Conservation (phyloP, 1,140 invertebrate genomes). For the Idris sp. region DNA sequence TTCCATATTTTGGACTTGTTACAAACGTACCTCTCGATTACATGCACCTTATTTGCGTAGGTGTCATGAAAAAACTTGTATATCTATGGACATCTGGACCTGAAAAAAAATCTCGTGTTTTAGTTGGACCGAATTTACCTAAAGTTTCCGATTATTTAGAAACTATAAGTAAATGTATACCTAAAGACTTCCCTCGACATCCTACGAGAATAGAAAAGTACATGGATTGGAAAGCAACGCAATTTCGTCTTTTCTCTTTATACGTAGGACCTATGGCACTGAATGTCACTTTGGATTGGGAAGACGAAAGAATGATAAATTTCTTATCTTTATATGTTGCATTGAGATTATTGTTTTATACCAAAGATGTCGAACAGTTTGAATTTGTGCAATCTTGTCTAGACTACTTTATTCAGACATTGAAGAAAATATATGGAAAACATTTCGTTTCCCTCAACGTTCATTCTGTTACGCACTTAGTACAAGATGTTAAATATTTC, state of each 20-base stretch:
- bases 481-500: too few relatives aligned
- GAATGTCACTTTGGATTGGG: neutral
- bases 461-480: too few relatives aligned
- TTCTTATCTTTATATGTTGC: conserved; percentile 4
- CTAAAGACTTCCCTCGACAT: neutral
- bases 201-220: neutral
- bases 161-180: neutral
- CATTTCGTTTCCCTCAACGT: too few relatives aligned
- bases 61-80: conserved; percentile 5
- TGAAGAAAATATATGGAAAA: too few relatives aligned
- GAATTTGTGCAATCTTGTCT: too few relatives aligned
- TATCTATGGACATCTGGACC: neutral
- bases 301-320: neutral
- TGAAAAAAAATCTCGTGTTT: too few relatives aligned
- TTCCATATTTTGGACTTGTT: conserved; percentile 12
- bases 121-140: neutral
- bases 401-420: too few relatives aligned
- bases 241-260: conserved; percentile 6
- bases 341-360: neutral
- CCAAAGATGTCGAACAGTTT: too few relatives aligned
- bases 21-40: conserved; percentile 5
- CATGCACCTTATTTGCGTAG: conserved; percentile 11
- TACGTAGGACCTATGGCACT: conserved; percentile 3
- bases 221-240: conserved; percentile 2
- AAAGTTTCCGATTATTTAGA: neutral